phyloP scores from a whole-genome alignment of 2,888 invertebrate genomes.

The Noctua fimbriata region DNA sequence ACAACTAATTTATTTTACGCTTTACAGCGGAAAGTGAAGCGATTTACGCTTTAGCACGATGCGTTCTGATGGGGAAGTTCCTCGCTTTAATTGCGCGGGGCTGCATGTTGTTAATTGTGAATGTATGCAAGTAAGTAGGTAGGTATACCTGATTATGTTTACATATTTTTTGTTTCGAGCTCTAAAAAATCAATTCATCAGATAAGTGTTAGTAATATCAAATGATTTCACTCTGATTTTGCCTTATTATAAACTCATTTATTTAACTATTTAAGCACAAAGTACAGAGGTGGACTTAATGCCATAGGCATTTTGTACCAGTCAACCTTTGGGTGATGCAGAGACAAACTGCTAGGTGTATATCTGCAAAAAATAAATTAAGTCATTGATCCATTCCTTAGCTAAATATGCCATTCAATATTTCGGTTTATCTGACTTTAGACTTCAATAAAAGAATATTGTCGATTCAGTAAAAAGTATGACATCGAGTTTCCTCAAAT shows the following conservation, averaged over 20 bases:
- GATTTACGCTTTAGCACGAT: conserved; percentile 55
- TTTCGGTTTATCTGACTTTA: not conserved
- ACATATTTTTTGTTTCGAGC: not conserved
- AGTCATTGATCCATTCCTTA: not conserved
- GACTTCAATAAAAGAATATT: conserved; percentile 1
- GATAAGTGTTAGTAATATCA: not conserved
- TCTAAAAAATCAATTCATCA: not conserved
- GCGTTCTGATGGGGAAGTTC: conserved; percentile 50
- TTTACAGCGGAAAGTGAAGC: conserved; percentile 61
- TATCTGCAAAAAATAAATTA: no score
- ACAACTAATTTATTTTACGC: conserved; percentile 74
- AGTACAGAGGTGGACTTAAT: no score
- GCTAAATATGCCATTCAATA: not conserved
- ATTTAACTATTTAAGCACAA: no score
- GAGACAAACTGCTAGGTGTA: no score
- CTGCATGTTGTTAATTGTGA: not conserved
- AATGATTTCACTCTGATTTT: not conserved
- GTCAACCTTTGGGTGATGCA: no score
- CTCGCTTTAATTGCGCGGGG: conserved; percentile 47
- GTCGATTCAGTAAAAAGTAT: no score
- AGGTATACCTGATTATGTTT: no score
- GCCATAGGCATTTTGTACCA: no score
- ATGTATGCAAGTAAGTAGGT: not conserved
- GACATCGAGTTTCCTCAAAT: not conserved
- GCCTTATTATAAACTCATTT: no score